phyloP scores from a whole-genome alignment of 2,888 invertebrate species.

The Melanargia galathea region DNA sequence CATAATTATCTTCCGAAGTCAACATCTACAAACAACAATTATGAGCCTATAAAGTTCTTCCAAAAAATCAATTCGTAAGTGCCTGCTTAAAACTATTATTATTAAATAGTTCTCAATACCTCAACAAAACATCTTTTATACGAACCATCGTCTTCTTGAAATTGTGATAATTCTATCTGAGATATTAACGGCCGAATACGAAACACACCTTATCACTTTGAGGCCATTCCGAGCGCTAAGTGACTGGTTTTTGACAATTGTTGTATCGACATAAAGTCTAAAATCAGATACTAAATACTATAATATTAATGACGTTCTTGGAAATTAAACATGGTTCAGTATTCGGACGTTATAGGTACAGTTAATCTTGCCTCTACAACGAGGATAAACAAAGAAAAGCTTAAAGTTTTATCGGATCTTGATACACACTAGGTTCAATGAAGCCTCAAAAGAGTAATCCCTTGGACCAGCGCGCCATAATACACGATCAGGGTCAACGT shows the following conservation, averaged over 20 bases:
- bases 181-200: no score
- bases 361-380: not conserved
- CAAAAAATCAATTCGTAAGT: not conserved
- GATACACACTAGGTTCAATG: conserved; percentile 48
- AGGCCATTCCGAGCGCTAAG: no score
- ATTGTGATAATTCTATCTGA: not conserved
- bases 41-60: not conserved
- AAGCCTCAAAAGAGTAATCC: conserved; percentile 66
- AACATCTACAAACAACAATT: not conserved
- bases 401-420: conserved; percentile 14
- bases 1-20: not conserved
- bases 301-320: no score
- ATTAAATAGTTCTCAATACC: no score
- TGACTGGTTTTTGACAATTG: no score
- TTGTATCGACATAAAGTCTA: no score
- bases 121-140: not conserved
- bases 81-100: no score
- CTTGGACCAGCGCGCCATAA: conserved; percentile 60
- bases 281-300: no score
- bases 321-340: no score
- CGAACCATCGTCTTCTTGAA: not conserved
- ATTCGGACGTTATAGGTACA: no score
- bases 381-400: not conserved
- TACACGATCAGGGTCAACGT: conserved; percentile 56
- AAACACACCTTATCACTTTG: no score